These are phyloP conservation scores for Mantis religiosa DNA, from an alignment of 2,888 invertebrate species.

Conservation along the genomic window DNA sequence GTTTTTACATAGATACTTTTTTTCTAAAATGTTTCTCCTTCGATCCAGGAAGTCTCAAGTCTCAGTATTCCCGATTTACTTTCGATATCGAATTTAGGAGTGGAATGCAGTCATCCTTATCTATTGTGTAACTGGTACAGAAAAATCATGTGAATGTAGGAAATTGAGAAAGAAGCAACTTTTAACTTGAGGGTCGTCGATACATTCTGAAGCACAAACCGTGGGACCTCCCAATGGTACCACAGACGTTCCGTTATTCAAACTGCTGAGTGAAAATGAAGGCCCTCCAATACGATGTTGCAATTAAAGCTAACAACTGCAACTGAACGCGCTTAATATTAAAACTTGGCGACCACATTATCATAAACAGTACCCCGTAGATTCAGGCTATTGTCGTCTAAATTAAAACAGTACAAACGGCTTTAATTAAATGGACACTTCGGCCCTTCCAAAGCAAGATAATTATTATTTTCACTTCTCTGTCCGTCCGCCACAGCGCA, in stretches of 20 bases:
- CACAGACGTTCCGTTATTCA: neutral
- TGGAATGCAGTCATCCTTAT: too few relatives aligned
- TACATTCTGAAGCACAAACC: neutral
- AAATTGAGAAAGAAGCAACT: too few relatives aligned
- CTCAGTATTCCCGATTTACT: too few relatives aligned
- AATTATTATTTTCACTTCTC: neutral
- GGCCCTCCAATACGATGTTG: neutral
- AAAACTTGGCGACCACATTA: neutral
- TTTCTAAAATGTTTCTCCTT: too few relatives aligned
- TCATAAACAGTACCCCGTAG: neutral
- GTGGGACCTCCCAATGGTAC: neutral
- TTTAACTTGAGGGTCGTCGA: neutral
- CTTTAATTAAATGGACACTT: neutral
- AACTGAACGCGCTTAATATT: neutral
- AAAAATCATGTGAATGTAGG: too few relatives aligned
- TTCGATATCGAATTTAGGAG: too few relatives aligned
- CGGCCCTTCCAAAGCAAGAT: neutral
- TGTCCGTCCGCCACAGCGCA: neutral
- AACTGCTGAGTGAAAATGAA: neutral
- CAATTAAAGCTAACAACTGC: neutral
- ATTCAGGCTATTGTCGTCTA: neutral
- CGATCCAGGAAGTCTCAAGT: too few relatives aligned
- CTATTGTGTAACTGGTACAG: too few relatives aligned
- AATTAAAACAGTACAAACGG: neutral
- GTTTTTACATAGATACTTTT: too few relatives aligned